A percentile compares a stretch with the other conserved stretches of the same genome.
Evolutionary conservation across 2,113 vertebrate genomes (phyloP).

Genomic region (Todiramphus saurophagus): DNA sequence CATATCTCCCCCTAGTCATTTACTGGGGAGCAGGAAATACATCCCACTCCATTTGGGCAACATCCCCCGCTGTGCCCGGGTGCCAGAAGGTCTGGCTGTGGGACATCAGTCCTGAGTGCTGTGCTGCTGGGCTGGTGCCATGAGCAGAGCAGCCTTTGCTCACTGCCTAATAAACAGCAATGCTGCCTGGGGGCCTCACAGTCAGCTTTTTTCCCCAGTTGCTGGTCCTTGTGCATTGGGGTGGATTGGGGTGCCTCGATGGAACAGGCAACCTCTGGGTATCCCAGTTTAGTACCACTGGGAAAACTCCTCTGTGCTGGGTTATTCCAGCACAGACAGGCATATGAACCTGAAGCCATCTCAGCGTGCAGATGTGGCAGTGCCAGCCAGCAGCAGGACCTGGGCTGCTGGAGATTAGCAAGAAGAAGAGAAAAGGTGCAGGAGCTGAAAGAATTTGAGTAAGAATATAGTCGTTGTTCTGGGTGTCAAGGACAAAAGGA

Average conservation of each 20-base stretch:
- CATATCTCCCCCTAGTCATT: no score
- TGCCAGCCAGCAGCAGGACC: not conserved
- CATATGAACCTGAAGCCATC: not conserved
- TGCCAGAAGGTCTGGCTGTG: not conserved
- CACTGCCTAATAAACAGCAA: not conserved
- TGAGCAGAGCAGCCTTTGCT: not conserved
- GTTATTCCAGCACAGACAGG: not conserved
- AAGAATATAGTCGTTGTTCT: accelerated
- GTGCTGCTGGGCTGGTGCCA: not conserved
- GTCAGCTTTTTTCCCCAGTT: not conserved
- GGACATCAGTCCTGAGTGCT: not conserved
- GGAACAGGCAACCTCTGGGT: not conserved
- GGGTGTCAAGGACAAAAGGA: not conserved
- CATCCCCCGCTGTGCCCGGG: accelerated
- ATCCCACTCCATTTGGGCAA: not conserved
- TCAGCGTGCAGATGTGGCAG: not conserved
- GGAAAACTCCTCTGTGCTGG: not conserved
- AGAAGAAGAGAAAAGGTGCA: not conserved
- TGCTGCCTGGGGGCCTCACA: not conserved
- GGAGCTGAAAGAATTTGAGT: not conserved
- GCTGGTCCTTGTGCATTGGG: not conserved
- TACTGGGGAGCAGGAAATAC: not conserved
- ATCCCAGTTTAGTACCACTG: not conserved
- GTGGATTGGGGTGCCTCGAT: not conserved
- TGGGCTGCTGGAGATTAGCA: not conserved